Conservation (phyloP, 2,797 vertebrate species). For the Gallinago nigripennis region DNA sequence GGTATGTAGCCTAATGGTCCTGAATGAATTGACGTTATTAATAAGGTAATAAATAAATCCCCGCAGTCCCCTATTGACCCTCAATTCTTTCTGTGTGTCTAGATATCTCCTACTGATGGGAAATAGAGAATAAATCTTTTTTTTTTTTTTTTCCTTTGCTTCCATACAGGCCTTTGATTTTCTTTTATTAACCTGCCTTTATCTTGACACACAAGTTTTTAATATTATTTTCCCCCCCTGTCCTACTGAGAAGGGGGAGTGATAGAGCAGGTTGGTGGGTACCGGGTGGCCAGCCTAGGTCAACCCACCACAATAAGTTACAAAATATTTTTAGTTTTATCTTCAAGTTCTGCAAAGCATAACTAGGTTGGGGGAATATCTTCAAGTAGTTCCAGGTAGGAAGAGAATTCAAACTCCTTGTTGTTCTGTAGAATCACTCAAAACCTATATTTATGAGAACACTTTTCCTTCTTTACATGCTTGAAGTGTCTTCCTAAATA, state of each 20-base stretch:
- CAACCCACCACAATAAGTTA: fast-evolving
- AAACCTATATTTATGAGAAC: not conserved
- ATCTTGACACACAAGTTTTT: not conserved
- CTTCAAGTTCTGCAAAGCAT: not conserved
- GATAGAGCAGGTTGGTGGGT: not conserved
- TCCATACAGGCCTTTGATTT: not conserved
- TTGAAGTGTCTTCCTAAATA: not conserved
- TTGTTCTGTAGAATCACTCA: not conserved
- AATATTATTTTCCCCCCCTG: not conserved
- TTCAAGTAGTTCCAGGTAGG: not conserved
- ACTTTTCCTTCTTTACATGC: not conserved
- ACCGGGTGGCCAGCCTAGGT: not conserved
- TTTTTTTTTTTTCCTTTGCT: not conserved
- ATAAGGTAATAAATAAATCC: not conserved
- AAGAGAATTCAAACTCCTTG: not conserved
- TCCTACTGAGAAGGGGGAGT: not conserved
- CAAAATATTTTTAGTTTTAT: not conserved
- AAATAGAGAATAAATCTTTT: not conserved
- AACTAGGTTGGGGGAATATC: not conserved
- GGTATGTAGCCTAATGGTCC: not conserved
- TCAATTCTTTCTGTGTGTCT: not conserved
- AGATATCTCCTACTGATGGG: not conserved
- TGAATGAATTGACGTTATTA: not conserved
- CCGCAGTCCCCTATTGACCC: not conserved
- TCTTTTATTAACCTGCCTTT: not conserved